These are phyloP conservation scores for Callithrix jacchus DNA, from an alignment of 2,113 vertebrate genomes.

Conservation along the genomic window DNA sequence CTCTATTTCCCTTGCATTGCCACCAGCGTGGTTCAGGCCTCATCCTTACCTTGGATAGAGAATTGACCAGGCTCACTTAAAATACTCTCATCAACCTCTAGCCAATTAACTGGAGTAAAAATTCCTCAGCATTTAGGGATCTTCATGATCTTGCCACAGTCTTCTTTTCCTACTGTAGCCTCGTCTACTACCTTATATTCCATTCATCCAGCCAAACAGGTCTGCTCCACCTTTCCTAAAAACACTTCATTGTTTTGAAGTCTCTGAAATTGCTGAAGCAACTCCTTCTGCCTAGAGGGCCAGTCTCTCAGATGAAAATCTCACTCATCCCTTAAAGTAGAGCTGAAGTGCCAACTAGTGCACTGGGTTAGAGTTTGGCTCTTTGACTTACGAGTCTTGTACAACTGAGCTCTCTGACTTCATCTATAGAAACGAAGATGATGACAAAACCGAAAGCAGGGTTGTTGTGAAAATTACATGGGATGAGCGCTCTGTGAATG, in stretches of 20 bases:
- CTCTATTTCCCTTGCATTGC: background rate
- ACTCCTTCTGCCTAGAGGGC: background rate
- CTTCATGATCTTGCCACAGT: background rate
- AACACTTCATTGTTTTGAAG: background rate
- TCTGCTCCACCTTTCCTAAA: background rate
- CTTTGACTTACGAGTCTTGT: background rate
- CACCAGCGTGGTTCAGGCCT: background rate
- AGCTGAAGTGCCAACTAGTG: background rate
- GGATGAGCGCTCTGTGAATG: background rate
- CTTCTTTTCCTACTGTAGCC: slow-evolving; percentile 25
- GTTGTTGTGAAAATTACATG: background rate
- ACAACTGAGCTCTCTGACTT: background rate
- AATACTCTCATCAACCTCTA: background rate
- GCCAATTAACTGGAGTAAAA: background rate
- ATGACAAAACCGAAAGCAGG: background rate
- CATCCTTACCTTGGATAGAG: background rate
- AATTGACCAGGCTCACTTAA: background rate
- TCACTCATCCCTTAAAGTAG: background rate
- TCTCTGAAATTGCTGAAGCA: background rate
- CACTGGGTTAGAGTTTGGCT: background rate
- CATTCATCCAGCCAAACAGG: background rate
- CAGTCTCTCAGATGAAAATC: background rate
- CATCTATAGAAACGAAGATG: background rate
- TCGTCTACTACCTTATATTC: background rate
- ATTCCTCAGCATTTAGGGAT: background rate